phyloP scores from a whole-genome alignment of 2,888 invertebrate genomes.

The Amiota mariae region DNA sequence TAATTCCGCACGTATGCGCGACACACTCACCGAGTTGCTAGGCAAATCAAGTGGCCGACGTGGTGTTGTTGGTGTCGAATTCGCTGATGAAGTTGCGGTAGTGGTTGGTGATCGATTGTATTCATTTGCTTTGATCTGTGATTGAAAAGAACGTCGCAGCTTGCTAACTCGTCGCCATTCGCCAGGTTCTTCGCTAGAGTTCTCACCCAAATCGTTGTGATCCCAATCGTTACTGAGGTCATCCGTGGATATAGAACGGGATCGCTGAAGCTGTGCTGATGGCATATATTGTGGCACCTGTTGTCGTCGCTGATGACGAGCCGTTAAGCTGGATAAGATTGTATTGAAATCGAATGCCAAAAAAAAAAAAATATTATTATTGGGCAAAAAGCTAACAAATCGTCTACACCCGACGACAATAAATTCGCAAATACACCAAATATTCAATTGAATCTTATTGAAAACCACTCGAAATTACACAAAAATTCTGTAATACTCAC shows the following conservation, averaged over 20 bases:
- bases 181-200: conserved; percentile 75
- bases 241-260: conserved; percentile 75
- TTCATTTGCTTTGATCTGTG: conserved; percentile 75
- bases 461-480: conserved; percentile 27
- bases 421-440: conserved; percentile 30
- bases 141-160: conserved; percentile 80
- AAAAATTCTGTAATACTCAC: conserved; percentile 53
- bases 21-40: conserved; percentile 75
- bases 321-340: conserved; percentile 52
- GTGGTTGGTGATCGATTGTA: neutral
- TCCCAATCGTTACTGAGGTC: conserved; percentile 74
- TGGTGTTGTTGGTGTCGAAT: conserved; percentile 30
- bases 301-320: conserved; percentile 64
- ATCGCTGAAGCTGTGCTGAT: conserved; percentile 55
- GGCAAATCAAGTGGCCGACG: conserved; percentile 72
- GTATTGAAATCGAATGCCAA: neutral
- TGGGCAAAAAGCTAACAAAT: neutral
- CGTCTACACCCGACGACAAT: conserved; percentile 34
- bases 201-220: conserved; percentile 42
- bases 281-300: conserved; percentile 60
- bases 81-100: conserved; percentile 1
- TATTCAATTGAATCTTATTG: conserved; percentile 36
- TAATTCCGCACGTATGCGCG: conserved; percentile 76
- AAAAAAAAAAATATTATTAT: neutral
- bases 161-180: conserved; percentile 81